These are phyloP conservation scores for Hedya salicella DNA, from an alignment of 2,888 invertebrate species.

Conservation along the genomic window DNA sequence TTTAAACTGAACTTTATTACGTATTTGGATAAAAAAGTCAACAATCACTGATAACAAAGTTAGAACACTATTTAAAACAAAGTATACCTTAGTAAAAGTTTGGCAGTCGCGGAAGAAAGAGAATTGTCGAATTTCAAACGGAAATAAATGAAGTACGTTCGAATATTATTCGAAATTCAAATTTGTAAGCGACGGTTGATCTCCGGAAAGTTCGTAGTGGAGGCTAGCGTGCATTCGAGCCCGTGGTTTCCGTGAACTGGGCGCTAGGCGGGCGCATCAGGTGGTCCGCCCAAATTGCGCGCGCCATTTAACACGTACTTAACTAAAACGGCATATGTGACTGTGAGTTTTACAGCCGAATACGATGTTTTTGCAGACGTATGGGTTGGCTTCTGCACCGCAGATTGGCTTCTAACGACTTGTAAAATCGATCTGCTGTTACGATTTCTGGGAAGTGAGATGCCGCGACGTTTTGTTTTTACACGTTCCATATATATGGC, in stretches of 20 bases:
- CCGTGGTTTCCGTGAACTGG: slow-evolving; percentile 7
- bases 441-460: background rate
- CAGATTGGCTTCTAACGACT: background rate
- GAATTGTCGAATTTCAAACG: too few species aligned
- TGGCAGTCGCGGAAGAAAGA: too few species aligned
- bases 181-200: background rate
- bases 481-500: too few species aligned
- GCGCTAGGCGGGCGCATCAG: slow-evolving; percentile 23
- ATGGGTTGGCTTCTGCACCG: slow-evolving; percentile 1
- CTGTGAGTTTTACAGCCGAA: background rate
- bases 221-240: slow-evolving; percentile 10
- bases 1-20: too few species aligned
- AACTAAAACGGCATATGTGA: background rate
- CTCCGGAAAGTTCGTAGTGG: slow-evolving; percentile 10
- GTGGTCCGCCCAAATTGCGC: slow-evolving; percentile 31
- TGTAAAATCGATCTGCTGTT: slow-evolving; percentile 2
- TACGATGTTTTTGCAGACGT: background rate
- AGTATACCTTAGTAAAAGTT: too few species aligned
- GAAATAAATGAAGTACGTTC: too few species aligned
- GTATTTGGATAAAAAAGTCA: too few species aligned
- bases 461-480: too few species aligned
- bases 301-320: background rate
- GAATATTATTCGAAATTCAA: background rate
- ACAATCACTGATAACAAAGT: too few species aligned
- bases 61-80: too few species aligned